These are phyloP conservation scores for Macropodus opercularis DNA, from an alignment of 2,797 vertebrate species.

Conservation along the genomic window DNA sequence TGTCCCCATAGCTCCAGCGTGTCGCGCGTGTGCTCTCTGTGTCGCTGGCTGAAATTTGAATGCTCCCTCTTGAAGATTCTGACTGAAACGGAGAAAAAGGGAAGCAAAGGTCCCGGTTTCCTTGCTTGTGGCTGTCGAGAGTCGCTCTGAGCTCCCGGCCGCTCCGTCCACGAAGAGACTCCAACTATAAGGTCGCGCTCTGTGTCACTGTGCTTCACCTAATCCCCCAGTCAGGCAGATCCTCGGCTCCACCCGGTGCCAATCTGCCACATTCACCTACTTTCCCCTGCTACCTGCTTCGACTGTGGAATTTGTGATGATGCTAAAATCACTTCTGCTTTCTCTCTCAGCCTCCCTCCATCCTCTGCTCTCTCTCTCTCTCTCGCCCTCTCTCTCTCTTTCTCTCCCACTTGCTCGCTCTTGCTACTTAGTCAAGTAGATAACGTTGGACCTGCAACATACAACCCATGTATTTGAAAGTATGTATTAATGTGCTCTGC, in stretches of 20 bases:
- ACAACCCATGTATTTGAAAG: constrained; percentile 14
- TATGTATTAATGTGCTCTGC: not conserved
- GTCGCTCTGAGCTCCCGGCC: constrained; percentile 20
- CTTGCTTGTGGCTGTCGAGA: constrained; percentile 10
- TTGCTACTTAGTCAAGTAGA: constrained; percentile 57
- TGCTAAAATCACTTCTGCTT: constrained; percentile 65
- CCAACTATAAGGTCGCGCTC: constrained; percentile 36
- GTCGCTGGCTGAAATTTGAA: not conserved
- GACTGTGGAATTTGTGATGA: constrained; percentile 56
- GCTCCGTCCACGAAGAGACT: constrained; percentile 28
- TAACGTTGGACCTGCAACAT: constrained; percentile 38
- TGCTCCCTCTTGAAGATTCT: constrained; percentile 17
- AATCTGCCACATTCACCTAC: constrained; percentile 32
- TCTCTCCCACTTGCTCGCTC: constrained; percentile 50
- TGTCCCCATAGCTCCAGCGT: constrained; percentile 81
- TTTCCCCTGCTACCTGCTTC: constrained; percentile 51
- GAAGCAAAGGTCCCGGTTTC: constrained; percentile 30
- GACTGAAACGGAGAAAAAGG: constrained; percentile 4
- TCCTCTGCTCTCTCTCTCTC: constrained; percentile 41
- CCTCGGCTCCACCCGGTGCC: not conserved
- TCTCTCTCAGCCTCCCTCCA: constrained; percentile 51
- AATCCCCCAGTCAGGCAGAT: constrained; percentile 25
- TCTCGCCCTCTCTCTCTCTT: constrained; percentile 27
- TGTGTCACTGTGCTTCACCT: constrained; percentile 37
- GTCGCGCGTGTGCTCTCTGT: not conserved